Evolutionary conservation across 2,797 vertebrate genomes (phyloP), one percentile per base, ranked within the genome.

Genomic region (Mareca penelope): DNA sequence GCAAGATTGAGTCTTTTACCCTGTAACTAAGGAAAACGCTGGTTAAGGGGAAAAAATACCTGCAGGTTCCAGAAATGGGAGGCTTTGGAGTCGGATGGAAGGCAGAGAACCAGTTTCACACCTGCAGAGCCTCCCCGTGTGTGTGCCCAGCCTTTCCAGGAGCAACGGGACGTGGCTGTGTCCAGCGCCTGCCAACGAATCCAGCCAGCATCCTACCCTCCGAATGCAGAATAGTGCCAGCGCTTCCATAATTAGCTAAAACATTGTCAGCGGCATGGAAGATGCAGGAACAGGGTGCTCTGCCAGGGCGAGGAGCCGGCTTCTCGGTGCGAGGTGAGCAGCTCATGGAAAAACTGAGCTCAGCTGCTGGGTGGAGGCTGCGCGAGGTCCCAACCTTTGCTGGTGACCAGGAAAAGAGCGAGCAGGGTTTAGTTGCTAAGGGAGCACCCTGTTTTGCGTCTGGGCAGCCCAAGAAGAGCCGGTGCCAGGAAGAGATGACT

Each of bases 311-410:
- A 39, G 77, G 28, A 55, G 31, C 18, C 4, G 4, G 26, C 33
- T 40, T 63, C 70, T 60, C 48, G 1, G 0, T 33, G 4, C 46
- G 2, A 31, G 28, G 59, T 24, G 56, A 46, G 61, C 82, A 90
- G 80, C 80, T 92, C 31, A 18, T 56, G 95, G 91, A 90, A 96
- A 94, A 89, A 57, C 60, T 94, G 93, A 95, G 87, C 78, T 91
- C 73, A 68, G 80, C 12, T 37, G 16, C 79, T 87, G 92, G 88
- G 85, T 64, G 94, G 92, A 85, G 85, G 80, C 72, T 88, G 35
- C 0, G 1, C 33, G 6, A 53, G n/a, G 65, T 68, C 11, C 21
- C 24, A 50, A 19, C 60, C 77, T 81, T 40, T 1, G 7, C 42
- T 1, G 2, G 35, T 82, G 65, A 9, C 50, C 7, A 8, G 80